phyloP scores from a whole-genome alignment of 1,140 invertebrate genomes.

The Proctacanthus coquilletti region DNA sequence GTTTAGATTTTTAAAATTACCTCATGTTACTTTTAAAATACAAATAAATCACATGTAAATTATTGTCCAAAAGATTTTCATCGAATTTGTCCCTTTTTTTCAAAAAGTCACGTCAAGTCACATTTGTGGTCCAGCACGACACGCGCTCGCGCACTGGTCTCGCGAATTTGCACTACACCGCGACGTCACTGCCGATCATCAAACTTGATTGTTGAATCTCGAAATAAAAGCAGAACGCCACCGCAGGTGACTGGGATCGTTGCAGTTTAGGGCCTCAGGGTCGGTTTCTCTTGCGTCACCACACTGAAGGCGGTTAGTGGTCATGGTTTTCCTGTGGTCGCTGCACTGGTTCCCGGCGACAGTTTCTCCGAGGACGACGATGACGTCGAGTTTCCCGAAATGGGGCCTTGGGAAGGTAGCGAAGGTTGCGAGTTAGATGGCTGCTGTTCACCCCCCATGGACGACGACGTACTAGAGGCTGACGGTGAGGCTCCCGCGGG shows the following conservation, averaged over 20 bases:
- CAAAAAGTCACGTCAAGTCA: no score
- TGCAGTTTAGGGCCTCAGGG: constrained; percentile 16
- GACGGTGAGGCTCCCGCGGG: constrained; percentile 38
- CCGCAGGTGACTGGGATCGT: no score
- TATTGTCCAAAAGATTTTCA: constrained; percentile 28
- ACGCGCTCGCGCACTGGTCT: no score
- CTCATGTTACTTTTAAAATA: constrained; percentile 8
- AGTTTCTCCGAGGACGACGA: constrained; percentile 23
- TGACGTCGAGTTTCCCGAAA: constrained; percentile 25
- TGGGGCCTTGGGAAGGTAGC: constrained; percentile 27
- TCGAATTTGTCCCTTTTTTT: background rate
- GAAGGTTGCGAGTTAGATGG: constrained; percentile 16
- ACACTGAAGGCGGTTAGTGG: constrained; percentile 21
- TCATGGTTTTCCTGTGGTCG: constrained; percentile 13
- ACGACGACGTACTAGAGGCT: constrained; percentile 39
- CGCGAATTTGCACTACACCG: no score
- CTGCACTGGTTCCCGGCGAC: constrained; percentile 24
- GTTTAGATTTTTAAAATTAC: no score
- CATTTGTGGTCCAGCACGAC: no score
- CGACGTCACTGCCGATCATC: no score
- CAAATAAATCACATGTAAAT: constrained; percentile 31
- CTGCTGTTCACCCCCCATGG: constrained; percentile 22
- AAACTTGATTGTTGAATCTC: no score
- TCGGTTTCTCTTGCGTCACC: constrained; percentile 19
- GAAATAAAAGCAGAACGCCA: no score